Evolutionary conservation across 2,113 vertebrate genomes (phyloP), one percentile per base, ranked within the genome.

Genomic region (Oreocharis arfaki): DNA sequence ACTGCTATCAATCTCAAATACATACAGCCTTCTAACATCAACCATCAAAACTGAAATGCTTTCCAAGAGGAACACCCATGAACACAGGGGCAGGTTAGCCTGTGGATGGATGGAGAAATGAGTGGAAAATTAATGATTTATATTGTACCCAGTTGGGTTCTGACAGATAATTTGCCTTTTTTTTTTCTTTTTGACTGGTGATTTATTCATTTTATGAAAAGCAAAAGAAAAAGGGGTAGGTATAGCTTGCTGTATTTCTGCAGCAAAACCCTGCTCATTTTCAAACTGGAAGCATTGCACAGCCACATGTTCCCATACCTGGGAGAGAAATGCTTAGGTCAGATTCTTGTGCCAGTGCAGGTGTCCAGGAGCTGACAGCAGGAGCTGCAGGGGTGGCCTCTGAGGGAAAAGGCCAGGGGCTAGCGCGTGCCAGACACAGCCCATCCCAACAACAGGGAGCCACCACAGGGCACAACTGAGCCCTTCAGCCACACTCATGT

Each of bases 401-500:
- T 47, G 26, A 60, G 15, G 12, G 22, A 30, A 49, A 22, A n/a
- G 41, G 2, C 1, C 11, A 8, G 8, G 4, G 13, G 9, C 21
- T 78, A 5, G 16, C 32, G 18, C 0, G 0, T 16, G 11, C 24
- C 8, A 3, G 21, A 13, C 42, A 23, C 21, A 26, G 26, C 9
- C 6, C 9, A 22, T 39, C 10, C 24, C 70, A 68, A 1, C 0
- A 65, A 16, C 19, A 13, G 24, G 1, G 33, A 64, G 16, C 5
- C n/a, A 42, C 17, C 2, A 11, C n/a, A 27, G 42, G 41, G 24
- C 42, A 35, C 13, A 22, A 6, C 13, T 35, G 16, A 64, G 19
- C 9, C 12, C 7, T 33, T 20, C 42, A 35, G 33, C 7, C n/a
- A 35, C 7, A 6, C 42, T 74, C 28, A 22, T 8, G 20, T 9